Percentiles rank a stretch among this genome's conserved stretches.
Conservation (phyloP, 2,888 invertebrate species). For the Amblyjoppa proteus region DNA sequence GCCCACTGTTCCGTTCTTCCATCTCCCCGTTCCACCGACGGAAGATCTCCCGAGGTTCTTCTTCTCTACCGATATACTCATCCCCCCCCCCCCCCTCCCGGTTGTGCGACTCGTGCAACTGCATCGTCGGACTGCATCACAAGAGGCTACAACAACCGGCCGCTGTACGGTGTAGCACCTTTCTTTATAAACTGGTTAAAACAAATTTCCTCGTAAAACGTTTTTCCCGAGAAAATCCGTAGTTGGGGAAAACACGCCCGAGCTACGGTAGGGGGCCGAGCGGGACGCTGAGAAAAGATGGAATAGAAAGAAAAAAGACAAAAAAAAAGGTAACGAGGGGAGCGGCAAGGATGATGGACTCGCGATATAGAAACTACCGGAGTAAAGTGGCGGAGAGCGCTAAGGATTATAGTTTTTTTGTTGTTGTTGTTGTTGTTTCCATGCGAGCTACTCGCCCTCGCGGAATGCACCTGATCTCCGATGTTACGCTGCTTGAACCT, state of each 20-base stretch:
- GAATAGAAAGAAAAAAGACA: slow-evolving; percentile 11
- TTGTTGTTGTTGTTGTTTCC: slow-evolving; percentile 6
- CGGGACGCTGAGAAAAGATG: slow-evolving; percentile 20
- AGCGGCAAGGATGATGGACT: slow-evolving; percentile 2
- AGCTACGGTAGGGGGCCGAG: not conserved
- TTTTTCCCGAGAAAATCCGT: slow-evolving; percentile 76
- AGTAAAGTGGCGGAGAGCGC: slow-evolving; percentile 6
- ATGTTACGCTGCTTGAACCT: slow-evolving; percentile 47
- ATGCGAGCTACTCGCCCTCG: slow-evolving; percentile 18
- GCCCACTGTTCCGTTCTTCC: slow-evolving; percentile 42
- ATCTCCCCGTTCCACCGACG: slow-evolving; percentile 28
- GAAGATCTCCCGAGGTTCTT: slow-evolving; percentile 43
- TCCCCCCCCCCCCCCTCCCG: slow-evolving; percentile 70
- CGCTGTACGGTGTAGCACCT: slow-evolving; percentile 73
- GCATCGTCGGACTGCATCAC: slow-evolving; percentile 53
- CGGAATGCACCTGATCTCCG: slow-evolving; percentile 48
- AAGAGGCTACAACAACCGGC: slow-evolving; percentile 48
- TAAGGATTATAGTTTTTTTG: slow-evolving; percentile 20
- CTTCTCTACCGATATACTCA: slow-evolving; percentile 63
- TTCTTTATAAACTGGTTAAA: slow-evolving; percentile 79
- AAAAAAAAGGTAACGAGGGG: slow-evolving; percentile 28
- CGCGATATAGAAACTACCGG: slow-evolving; percentile 6
- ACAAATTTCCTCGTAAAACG: slow-evolving; percentile 81
- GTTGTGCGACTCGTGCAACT: slow-evolving; percentile 26
- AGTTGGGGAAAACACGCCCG: slow-evolving; percentile 8